Evolutionary conservation across 2,888 invertebrate species (phyloP).

Genomic region (Salticus scenicus): DNA sequence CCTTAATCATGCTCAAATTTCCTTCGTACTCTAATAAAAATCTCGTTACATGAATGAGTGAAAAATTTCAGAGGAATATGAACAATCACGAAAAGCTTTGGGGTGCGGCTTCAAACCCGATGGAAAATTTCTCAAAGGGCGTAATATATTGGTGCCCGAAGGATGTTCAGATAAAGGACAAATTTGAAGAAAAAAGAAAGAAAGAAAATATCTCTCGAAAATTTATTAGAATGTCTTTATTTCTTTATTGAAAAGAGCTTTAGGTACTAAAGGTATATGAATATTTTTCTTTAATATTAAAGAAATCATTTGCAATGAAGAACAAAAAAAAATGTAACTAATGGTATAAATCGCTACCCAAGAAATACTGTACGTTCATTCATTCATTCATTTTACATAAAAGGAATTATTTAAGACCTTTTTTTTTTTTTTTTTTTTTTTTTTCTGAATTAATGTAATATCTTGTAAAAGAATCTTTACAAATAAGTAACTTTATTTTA

Average conservation of each 20-base stretch:
- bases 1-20: slow-evolving; percentile 60
- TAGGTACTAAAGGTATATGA: neutral
- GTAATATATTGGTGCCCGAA: neutral
- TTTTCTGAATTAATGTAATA: no score
- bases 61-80: slow-evolving; percentile 32
- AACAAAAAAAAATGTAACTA: no score
- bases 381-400: no score
- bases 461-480: no score
- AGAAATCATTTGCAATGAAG: no score
- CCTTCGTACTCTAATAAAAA: slow-evolving; percentile 58
- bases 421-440: no score
- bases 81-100: slow-evolving; percentile 16
- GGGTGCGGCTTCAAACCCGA: slow-evolving; percentile 28
- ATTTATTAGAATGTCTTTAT: neutral
- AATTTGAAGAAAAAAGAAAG: neutral
- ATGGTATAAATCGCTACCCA: no score
- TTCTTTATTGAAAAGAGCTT: neutral
- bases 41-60: slow-evolving; percentile 47
- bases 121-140: neutral
- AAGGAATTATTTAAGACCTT: no score
- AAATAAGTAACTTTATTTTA: no score
- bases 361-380: no score
- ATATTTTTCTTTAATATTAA: neutral
- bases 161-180: neutral
- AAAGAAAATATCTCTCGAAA: neutral